Evolutionary conservation across 2,888 invertebrate species (phyloP), one percentile per base, ranked within the genome.

Genomic region (Lottia gigantea): DNA sequence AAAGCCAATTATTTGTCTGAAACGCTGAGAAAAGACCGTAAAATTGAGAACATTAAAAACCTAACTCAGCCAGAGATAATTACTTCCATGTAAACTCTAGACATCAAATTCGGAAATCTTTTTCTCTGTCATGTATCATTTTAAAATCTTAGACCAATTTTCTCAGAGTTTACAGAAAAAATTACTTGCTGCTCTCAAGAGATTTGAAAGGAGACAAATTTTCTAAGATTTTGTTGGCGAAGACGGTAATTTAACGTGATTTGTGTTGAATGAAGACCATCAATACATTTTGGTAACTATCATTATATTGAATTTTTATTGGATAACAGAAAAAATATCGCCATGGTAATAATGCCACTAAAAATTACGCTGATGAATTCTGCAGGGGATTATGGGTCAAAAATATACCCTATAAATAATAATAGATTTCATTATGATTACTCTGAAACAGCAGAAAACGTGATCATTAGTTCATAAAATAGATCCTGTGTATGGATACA

Each of bases 131-230:
- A 49, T 49, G 19, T 49, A 49, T 49, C 49, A 49, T 49, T 49
- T 49, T 49, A 19, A 49, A 49, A 49, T 19, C 49, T 31, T 49
- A 49, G 49, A 49, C n/a, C 19, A 49, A 49, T 49, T 19, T 49
- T 49, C 15, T 8, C 1, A 16, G 49, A 19, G n/a, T 49, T 49
- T 19, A 16, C 49, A 14, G n/a, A 31, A 31, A 31, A 49, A 19
- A 49, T 49, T 49, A 49, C 19, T 49, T 8, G 49, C n/a, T 49
- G 16, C 19, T 49, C 49, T 49, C 49, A 49, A 19, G 49, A 49
- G 49, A 49, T 49, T 49, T 49, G 49, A 49, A 49, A 49, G 19
- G 49, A 49, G 49, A 49, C 49, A 49, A 49, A 49, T 49, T 49
- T 49, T 49, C 49, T 49, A n/a, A 16, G n/a, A 49, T 49, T 12